Conservation (phyloP, 23 tunicate genomes). For the Ascidia mentula region DNA sequence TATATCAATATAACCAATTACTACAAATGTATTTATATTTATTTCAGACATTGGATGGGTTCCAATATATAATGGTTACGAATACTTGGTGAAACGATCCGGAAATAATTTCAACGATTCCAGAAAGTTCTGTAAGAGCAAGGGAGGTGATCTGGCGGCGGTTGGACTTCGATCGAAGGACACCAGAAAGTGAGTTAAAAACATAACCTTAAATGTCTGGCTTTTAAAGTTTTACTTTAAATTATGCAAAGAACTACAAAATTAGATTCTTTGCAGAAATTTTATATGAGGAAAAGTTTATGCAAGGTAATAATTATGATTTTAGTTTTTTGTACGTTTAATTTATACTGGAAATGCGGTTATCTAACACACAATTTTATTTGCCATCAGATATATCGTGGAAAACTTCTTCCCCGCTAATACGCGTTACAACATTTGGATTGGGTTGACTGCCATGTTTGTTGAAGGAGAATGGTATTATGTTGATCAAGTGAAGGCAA, state of each 20-base stretch:
- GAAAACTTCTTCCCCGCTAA: slow-evolving; percentile 2
- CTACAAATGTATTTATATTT: neutral
- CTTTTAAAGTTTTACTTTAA: too few species aligned
- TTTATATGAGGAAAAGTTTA: too few species aligned
- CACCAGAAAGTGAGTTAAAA: slow-evolving; percentile 12
- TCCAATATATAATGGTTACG: slow-evolving; percentile 20
- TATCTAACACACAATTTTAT: too few species aligned
- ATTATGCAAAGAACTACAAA: too few species aligned
- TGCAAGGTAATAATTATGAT: too few species aligned
- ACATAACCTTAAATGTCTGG: too few species aligned
- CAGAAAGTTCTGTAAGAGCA: slow-evolving; percentile 3
- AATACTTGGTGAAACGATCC: slow-evolving; percentile 1
- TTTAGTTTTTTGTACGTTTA: too few species aligned
- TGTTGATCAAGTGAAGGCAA: neutral
- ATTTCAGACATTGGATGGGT: slow-evolving; percentile 24
- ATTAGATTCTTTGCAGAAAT: too few species aligned
- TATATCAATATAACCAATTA: neutral
- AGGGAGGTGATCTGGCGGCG: slow-evolving; percentile 24
- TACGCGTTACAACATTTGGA: slow-evolving; percentile 25
- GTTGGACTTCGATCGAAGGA: slow-evolving; percentile 9
- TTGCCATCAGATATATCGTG: neutral
- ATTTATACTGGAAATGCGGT: too few species aligned
- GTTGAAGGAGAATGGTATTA: slow-evolving; percentile 25
- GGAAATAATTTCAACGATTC: slow-evolving; percentile 10
- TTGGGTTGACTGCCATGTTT: neutral